Evolutionary conservation across 2,113 vertebrate species (phyloP).

Genomic region (Grallaria varia): DNA sequence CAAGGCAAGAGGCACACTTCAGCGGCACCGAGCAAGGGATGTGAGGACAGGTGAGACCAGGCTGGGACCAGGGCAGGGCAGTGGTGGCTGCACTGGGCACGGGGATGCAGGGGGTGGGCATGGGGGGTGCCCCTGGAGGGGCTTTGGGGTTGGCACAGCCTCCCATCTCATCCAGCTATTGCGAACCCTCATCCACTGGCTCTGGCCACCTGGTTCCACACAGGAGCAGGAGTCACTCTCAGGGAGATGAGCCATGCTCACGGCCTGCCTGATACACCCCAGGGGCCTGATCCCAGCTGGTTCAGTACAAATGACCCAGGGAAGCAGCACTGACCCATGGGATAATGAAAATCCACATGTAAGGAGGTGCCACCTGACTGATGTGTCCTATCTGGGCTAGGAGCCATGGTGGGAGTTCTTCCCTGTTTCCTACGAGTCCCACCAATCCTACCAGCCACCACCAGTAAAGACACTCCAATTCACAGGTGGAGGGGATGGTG

Average conservation of each 20-base stretch:
- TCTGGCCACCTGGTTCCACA: background rate
- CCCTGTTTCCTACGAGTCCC: background rate
- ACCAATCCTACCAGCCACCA: background rate
- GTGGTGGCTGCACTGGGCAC: rapidly evolving
- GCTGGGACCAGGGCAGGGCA: background rate
- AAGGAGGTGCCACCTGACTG: rapidly evolving
- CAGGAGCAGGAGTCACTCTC: rapidly evolving
- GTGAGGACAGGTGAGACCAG: background rate
- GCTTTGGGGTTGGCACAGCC: background rate
- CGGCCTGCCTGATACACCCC: background rate
- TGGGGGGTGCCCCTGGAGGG: background rate
- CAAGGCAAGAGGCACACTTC: background rate
- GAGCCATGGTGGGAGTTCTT: background rate
- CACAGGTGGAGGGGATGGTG: background rate
- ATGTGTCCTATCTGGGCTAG: background rate
- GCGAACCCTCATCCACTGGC: rapidly evolving
- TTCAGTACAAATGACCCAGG: background rate
- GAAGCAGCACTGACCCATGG: rapidly evolving
- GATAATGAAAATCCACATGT: background rate
- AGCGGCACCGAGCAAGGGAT: rapidly evolving
- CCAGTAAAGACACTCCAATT: background rate
- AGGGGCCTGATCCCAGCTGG: background rate
- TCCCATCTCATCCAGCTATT: background rate
- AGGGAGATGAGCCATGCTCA: rapidly evolving
- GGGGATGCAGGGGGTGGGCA: background rate